phyloP scores from a whole-genome alignment of 2,888 invertebrate genomes.

The Lumbricus terrestris region DNA sequence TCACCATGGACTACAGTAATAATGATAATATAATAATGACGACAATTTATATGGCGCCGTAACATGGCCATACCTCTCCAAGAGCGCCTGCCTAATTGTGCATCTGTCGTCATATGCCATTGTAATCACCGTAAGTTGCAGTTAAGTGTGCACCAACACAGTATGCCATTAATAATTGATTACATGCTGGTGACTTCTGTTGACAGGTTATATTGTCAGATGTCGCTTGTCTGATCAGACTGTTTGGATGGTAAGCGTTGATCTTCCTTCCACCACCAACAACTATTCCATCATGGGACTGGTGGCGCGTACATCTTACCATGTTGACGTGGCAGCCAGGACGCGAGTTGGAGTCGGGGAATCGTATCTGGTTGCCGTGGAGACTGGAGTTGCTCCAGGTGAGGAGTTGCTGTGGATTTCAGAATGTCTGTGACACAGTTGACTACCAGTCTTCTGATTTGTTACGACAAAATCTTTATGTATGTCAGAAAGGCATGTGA shows the following conservation, averaged over 20 bases:
- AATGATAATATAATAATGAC: too few relatives aligned
- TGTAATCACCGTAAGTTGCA: too few relatives aligned
- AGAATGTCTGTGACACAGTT: background rate
- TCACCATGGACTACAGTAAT: too few relatives aligned
- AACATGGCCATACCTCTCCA: too few relatives aligned
- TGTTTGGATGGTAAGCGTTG: slow-evolving; percentile 28
- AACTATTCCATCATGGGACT: slow-evolving; percentile 57
- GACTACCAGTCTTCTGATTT: background rate
- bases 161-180: background rate
- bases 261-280: slow-evolving; percentile 39
- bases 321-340: slow-evolving; percentile 84
- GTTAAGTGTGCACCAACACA: background rate
- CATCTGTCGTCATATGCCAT: too few relatives aligned
- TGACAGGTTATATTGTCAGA: slow-evolving; percentile 5
- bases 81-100: too few relatives aligned
- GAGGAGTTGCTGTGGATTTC: background rate
- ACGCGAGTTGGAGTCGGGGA: slow-evolving; percentile 82
- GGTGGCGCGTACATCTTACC: slow-evolving; percentile 82
- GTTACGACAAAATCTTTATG: background rate
- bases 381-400: slow-evolving; percentile 90
- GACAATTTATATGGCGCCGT: too few relatives aligned
- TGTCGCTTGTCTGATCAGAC: background rate
- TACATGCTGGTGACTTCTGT: background rate
- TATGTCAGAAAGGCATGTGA: background rate
- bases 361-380: slow-evolving; percentile 80